Evolutionary conservation across 2,113 vertebrate species (phyloP).

Genomic region (Prietella phreatophila): DNA sequence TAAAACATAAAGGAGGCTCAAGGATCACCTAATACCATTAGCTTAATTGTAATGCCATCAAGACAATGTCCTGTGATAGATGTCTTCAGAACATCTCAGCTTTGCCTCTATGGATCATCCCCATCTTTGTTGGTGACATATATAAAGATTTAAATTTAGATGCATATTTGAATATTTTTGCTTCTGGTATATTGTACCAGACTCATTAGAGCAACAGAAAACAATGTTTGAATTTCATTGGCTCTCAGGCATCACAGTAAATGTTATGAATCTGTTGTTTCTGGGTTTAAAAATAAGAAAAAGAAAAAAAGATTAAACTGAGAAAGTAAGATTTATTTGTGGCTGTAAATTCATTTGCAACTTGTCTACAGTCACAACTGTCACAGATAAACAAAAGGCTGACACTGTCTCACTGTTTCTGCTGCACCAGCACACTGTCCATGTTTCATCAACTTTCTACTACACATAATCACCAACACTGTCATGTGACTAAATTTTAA

Average conservation of each 20-base stretch:
- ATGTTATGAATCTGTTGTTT: not conserved
- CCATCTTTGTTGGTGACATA: not conserved
- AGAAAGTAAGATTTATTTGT: not conserved
- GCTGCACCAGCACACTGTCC: not conserved
- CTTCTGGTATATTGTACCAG: not conserved
- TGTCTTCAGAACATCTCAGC: not conserved
- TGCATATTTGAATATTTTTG: not conserved
- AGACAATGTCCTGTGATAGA: not conserved
- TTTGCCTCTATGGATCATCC: not conserved
- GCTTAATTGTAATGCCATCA: not conserved
- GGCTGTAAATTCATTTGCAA: not conserved
- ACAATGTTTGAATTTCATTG: not conserved
- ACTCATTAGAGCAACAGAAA: not conserved
- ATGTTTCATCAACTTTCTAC: not conserved
- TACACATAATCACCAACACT: not conserved
- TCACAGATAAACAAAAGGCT: not conserved
- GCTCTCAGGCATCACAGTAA: not conserved
- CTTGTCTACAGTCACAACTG: not conserved
- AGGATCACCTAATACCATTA: not conserved
- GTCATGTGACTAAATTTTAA: constrained; percentile 7
- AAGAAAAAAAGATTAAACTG: not conserved
- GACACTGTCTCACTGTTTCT: not conserved
- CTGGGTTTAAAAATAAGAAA: not conserved
- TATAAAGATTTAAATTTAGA: not conserved
- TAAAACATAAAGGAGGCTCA: not conserved